Conservation (phyloP, 2,797 vertebrate species). For the Echiichthys vipera region DNA sequence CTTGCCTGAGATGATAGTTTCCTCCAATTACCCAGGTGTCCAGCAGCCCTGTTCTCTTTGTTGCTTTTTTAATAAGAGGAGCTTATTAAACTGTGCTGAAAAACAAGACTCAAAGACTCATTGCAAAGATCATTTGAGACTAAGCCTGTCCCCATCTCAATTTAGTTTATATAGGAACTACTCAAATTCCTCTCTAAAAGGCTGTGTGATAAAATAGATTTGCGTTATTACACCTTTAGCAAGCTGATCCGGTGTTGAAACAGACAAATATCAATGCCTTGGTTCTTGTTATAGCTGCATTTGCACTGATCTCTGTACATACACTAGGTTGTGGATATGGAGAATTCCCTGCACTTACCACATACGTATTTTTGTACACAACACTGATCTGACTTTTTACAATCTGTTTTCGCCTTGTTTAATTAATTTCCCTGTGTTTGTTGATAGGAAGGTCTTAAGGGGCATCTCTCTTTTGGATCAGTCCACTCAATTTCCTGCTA, state of each 20-base stretch:
- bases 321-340: neutral
- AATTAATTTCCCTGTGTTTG: constrained; percentile 30
- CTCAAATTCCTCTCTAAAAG: constrained; percentile 28
- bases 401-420: neutral
- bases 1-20: constrained; percentile 45
- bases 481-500: constrained; percentile 55
- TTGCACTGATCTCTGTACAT: neutral
- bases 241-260: constrained; percentile 17
- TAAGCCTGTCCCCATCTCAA: constrained; percentile 31
- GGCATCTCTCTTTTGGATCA: constrained; percentile 46
- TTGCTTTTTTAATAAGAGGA: constrained; percentile 56
- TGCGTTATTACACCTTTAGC: constrained; percentile 30
- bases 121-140: constrained; percentile 46
- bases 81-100: constrained; percentile 25
- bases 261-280: constrained; percentile 10
- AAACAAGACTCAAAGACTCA: constrained; percentile 32
- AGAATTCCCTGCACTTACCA: neutral
- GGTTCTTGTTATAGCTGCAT: neutral
- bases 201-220: constrained; percentile 20
- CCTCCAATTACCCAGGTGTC: constrained; percentile 65
- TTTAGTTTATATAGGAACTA: constrained; percentile 32
- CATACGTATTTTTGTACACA: neutral
- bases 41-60: constrained; percentile 42
- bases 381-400: neutral
- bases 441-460: constrained; percentile 46